phyloP scores from a whole-genome alignment of 2,888 invertebrate genomes.

The Bembecia ichneumoniformis region DNA sequence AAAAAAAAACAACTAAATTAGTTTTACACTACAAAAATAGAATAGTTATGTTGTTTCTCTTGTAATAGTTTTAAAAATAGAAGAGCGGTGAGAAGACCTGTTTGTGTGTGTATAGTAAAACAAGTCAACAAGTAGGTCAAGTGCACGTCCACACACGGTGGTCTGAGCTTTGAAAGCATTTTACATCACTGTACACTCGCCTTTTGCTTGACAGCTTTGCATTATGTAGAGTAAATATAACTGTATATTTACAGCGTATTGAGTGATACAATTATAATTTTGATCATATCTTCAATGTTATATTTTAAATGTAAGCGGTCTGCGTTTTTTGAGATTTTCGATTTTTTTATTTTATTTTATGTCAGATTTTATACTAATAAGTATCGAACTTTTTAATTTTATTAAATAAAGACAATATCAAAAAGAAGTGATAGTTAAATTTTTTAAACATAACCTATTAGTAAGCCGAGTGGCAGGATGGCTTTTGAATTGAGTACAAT shows the following conservation, averaged over 20 bases:
- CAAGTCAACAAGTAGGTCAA: slow-evolving; percentile 52
- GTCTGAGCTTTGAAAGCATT: slow-evolving; percentile 9
- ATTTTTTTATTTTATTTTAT: no score
- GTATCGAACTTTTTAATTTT: no score
- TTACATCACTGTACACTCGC: slow-evolving; percentile 42
- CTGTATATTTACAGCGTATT: background rate
- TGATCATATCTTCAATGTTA: no score
- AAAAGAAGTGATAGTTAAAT: no score
- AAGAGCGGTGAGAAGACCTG: background rate
- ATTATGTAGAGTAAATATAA: slow-evolving; percentile 31
- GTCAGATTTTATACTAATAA: no score
- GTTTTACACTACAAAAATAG: background rate
- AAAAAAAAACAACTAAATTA: background rate
- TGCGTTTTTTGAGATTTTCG: no score
- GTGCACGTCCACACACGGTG: slow-evolving; percentile 26
- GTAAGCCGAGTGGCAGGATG: no score
- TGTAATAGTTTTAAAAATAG: background rate
- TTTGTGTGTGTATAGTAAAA: slow-evolving; percentile 11
- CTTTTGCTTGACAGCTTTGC: slow-evolving; percentile 17
- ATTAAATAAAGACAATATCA: no score
- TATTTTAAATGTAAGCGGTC: no score
- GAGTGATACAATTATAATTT: background rate
- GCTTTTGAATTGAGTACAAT: no score
- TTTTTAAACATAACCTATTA: no score
- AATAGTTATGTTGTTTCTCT: no score